Percentiles rank a stretch among this genome's conserved stretches.
Conservation (phyloP, 2,113 vertebrate genomes). For the Dicerorhinus sumatrensis region DNA sequence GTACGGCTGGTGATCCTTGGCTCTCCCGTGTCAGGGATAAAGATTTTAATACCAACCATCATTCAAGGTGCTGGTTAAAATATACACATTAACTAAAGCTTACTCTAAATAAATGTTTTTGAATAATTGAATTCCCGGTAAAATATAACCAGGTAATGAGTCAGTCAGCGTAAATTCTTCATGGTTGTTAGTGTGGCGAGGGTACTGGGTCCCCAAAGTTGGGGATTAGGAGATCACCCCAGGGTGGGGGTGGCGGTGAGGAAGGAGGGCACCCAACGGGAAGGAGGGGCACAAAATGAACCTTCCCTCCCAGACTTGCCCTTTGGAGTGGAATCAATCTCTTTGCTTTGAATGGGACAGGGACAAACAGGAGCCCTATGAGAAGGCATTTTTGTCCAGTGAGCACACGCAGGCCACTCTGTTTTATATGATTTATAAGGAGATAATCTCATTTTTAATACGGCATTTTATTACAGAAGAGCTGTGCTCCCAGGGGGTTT, state of each 20-base stretch:
- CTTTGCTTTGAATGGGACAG: slow-evolving; percentile 8
- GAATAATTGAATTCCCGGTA: slow-evolving; percentile 5
- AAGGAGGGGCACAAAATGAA: not conserved
- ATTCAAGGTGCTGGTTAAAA: slow-evolving; percentile 37
- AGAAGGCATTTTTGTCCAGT: not conserved
- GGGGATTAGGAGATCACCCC: not conserved
- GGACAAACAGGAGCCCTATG: slow-evolving; percentile 43
- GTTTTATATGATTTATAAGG: slow-evolving; percentile 75
- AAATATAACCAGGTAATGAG: slow-evolving; percentile 35
- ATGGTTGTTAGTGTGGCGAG: not conserved
- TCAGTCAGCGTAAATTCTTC: not conserved
- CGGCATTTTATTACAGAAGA: slow-evolving; percentile 73
- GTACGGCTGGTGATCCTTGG: not conserved
- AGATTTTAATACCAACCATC: slow-evolving; percentile 40
- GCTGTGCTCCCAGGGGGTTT: slow-evolving; percentile 58
- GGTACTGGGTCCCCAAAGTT: not conserved
- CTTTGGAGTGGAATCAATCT: not conserved
- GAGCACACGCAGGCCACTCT: not conserved
- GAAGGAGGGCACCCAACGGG: no score
- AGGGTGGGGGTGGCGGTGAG: not conserved
- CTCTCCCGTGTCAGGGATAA: not conserved
- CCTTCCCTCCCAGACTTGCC: not conserved
- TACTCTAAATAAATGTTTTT: slow-evolving; percentile 53
- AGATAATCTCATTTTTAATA: slow-evolving; percentile 79
- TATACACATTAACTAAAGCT: not conserved